Conservation (phyloP, 2,797 vertebrate genomes). For the Anguilla pacifica region DNA sequence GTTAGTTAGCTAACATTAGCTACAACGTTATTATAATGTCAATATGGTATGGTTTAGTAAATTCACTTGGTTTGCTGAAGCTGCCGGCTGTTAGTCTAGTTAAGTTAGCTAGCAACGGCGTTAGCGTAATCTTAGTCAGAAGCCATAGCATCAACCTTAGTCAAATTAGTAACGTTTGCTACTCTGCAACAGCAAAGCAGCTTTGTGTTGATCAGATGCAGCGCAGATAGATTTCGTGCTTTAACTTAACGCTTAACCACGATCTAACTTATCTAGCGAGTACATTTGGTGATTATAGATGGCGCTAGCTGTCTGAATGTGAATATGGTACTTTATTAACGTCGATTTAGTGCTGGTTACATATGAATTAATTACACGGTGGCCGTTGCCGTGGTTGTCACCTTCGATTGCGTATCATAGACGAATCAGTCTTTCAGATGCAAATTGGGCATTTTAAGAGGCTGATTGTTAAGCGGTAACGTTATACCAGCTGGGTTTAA, state of each 20-base stretch:
- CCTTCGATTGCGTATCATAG: not conserved
- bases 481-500: not conserved
- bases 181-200: not conserved
- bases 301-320: not conserved
- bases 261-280: not conserved
- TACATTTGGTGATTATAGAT: not conserved
- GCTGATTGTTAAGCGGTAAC: not conserved
- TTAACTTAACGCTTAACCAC: not conserved
- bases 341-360: not conserved
- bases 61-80: not conserved
- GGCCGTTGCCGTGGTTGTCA: not conserved
- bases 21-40: not conserved
- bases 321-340: not conserved
- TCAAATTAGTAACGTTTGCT: not conserved
- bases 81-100: not conserved
- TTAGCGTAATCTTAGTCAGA: not conserved
- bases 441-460: not conserved
- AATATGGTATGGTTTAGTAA: not conserved
- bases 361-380: not conserved
- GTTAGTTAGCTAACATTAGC: not conserved
- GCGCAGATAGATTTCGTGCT: not conserved
- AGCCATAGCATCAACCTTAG: not conserved
- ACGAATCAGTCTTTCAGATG: not conserved
- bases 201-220: not conserved
- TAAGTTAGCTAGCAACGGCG: not conserved